Conservation (phyloP, 2,113 vertebrate genomes). For the Gymnorhina tibicen region DNA sequence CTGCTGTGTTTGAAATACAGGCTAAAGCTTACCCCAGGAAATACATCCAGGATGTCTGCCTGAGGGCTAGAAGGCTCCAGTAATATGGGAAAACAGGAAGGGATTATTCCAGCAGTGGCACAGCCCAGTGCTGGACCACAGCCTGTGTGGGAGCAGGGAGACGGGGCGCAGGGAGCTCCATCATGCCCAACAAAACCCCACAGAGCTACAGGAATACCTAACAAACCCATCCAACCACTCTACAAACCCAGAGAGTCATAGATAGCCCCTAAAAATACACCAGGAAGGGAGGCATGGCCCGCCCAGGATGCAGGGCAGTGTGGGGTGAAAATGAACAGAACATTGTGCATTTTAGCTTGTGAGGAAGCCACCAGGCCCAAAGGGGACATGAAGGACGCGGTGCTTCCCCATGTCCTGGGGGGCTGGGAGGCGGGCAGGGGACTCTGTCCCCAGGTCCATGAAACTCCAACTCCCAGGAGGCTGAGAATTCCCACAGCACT, state of each 20-base stretch:
- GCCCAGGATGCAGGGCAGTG: neutral
- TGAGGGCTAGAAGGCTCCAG: neutral
- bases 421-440: neutral
- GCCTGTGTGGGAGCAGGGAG: neutral
- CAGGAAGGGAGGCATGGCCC: neutral
- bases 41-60: neutral
- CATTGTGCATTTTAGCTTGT: neutral
- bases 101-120: neutral
- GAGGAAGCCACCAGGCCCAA: neutral
- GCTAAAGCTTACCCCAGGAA: neutral
- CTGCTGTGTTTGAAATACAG: neutral
- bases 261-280: neutral
- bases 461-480: neutral
- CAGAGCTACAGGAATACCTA: neutral
- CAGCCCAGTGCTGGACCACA: neutral
- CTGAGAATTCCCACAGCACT: neutral
- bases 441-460: neutral
- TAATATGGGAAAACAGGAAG: neutral
- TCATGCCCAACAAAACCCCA: neutral
- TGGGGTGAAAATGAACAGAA: neutral
- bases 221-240: neutral
- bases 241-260: neutral
- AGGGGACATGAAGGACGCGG: accelerated
- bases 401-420: neutral
- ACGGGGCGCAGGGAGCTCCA: neutral